Evolutionary conservation across 2,113 vertebrate genomes (phyloP).

Genomic region (Notarius lentiginosus): DNA sequence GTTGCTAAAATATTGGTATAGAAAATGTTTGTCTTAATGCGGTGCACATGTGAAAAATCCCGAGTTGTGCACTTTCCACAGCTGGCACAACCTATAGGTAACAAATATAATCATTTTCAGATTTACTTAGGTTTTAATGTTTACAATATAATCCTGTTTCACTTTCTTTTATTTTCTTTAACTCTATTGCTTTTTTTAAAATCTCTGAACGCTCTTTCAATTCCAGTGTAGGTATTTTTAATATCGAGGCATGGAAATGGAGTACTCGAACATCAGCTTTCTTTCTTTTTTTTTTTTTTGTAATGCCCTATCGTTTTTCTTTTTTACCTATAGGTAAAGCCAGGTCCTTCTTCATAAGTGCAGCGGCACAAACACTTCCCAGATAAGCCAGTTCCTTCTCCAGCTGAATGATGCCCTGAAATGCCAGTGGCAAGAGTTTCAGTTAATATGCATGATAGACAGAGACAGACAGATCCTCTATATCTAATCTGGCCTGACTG

Average conservation of each 20-base stretch:
- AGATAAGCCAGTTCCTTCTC: slow-evolving; percentile 96
- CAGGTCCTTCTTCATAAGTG: slow-evolving; percentile 98
- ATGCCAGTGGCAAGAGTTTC: slow-evolving; percentile 40
- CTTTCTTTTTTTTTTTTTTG: neutral
- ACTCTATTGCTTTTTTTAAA: neutral
- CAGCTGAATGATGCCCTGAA: slow-evolving; percentile 92
- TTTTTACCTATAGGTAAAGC: slow-evolving; percentile 89
- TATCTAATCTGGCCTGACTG: too few species aligned
- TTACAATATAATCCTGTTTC: neutral
- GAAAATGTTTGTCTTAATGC: too few species aligned
- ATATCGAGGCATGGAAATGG: neutral
- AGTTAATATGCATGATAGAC: neutral
- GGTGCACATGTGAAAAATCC: neutral
- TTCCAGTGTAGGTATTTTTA: neutral
- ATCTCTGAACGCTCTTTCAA: neutral
- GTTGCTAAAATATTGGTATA: too few species aligned
- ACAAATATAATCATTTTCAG: neutral
- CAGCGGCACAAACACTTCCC: slow-evolving; percentile 94
- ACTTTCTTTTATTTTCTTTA: neutral
- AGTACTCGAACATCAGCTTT: neutral
- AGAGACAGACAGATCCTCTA: neutral
- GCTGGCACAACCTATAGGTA: neutral
- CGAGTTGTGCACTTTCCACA: neutral
- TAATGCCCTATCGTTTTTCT: neutral
- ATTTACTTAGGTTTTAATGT: neutral